phyloP scores from a whole-genome alignment of 2,797 vertebrate genomes.

The Hippopotamyrus pictus region DNA sequence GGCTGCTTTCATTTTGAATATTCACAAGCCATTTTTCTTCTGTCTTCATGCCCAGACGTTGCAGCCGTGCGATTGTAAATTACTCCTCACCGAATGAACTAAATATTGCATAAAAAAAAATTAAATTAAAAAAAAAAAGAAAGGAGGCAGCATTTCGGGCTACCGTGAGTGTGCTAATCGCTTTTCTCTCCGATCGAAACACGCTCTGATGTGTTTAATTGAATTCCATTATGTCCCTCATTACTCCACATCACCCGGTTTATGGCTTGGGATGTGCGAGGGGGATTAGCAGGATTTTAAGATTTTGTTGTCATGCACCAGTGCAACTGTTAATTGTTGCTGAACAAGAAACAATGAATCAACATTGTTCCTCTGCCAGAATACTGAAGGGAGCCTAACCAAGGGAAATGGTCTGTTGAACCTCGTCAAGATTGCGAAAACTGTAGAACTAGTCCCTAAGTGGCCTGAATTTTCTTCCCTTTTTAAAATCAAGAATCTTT shows the following conservation, averaged over 20 bases:
- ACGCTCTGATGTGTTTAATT: slow-evolving; percentile 15
- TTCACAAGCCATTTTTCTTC: not conserved
- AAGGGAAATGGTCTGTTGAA: not conserved
- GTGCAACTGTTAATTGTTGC: slow-evolving; percentile 3
- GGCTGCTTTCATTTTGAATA: not conserved
- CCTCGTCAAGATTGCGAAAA: not conserved
- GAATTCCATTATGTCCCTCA: slow-evolving; percentile 6
- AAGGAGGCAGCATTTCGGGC: not conserved
- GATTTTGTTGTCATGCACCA: slow-evolving; percentile 14
- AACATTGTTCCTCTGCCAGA: slow-evolving; percentile 45
- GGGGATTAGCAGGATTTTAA: slow-evolving; percentile 20
- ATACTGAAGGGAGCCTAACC: slow-evolving; percentile 51
- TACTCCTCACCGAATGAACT: not conserved
- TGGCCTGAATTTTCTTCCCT: not conserved
- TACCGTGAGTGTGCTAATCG: not conserved
- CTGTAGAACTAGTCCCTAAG: not conserved
- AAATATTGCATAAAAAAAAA: not conserved
- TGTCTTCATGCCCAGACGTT: not conserved
- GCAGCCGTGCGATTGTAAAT: not conserved
- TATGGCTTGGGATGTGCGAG: slow-evolving; percentile 1
- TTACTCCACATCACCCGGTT: slow-evolving; percentile 8
- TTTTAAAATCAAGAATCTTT: not conserved
- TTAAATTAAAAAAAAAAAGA: not conserved
- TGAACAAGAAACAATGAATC: slow-evolving; percentile 7
- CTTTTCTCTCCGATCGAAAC: not conserved